Evolutionary conservation across 2,797 vertebrate genomes (phyloP), one percentile per base, ranked within the genome.

Genomic region (Loriculus beryllinus): DNA sequence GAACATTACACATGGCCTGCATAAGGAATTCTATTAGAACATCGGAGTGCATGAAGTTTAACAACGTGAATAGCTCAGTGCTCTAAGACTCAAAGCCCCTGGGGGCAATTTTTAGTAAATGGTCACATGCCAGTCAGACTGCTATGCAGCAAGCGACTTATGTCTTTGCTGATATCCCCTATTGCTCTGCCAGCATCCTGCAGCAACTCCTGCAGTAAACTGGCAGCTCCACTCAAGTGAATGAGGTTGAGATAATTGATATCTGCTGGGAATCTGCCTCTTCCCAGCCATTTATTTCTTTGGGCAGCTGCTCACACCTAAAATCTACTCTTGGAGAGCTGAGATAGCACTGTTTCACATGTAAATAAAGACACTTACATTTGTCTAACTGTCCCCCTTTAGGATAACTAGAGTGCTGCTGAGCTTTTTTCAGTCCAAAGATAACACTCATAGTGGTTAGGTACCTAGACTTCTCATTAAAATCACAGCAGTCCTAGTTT

Each of bases 181-280:
- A 8, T 62, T 88, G 81, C 86, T 57, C 45, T 93, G 83, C 90
- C 92, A 94, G 90, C n/a, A 56, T 72, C 86, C 80, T 72, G 89
- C 68, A 88, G 86, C 75, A 92, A 89, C 77, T 56, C 79, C 84
- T 88, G 75, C 67, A 67, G 60, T 25, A 82, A 93, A 87, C 48
- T 57, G 84, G 57, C 85, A 92, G 91, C 65, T 78, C 42, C 49
- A 15, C 60, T 87, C 56, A 35, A 68, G 82, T 59, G 79, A 67
- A 48, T 16, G 31, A 78, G 90, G 57, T 48, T 57, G 48, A 65
- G 54, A 64, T 64, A 86, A 92, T 9, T 74, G 51, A 35, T 67
- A 68, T 15, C 71, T 64, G 48, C 88, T 82, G 75, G 48, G 60
- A 90, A 82, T 25, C 77, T 86, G 80, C 37, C 63, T 60, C 56